Evolutionary conservation across 1,140 invertebrate species (phyloP).

Genomic region (Sycophaga agraensis): DNA sequence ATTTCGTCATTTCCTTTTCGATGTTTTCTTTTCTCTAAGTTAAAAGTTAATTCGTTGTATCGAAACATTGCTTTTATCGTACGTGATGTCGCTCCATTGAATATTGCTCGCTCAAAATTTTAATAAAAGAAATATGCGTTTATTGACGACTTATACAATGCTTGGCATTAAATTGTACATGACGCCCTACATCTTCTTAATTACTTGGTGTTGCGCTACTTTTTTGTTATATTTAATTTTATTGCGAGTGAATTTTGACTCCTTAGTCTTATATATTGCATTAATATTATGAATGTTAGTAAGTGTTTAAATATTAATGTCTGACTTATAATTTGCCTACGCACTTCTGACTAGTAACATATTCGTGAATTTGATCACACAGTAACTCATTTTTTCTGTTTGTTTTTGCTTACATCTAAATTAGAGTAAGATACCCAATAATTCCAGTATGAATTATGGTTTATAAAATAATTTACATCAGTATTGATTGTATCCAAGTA

Average conservation of each 20-base stretch:
- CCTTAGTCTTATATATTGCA: constrained; percentile 23
- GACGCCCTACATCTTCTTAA: constrained; percentile 11
- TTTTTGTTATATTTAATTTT: constrained; percentile 29
- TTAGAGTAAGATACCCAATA: background rate
- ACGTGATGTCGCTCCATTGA: constrained; percentile 43
- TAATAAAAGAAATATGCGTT: constrained; percentile 19
- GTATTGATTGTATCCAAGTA: too few species aligned
- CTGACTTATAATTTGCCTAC: background rate
- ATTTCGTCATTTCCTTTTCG: constrained; percentile 8
- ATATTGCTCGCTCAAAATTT: constrained; percentile 52
- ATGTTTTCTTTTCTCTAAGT: constrained; percentile 8
- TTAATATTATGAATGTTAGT: constrained; percentile 21
- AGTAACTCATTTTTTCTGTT: background rate
- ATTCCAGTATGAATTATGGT: background rate
- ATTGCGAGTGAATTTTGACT: background rate
- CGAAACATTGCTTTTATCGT: constrained; percentile 59
- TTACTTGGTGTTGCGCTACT: constrained; percentile 12
- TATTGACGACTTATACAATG: constrained; percentile 9
- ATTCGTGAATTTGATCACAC: background rate
- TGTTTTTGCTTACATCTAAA: background rate
- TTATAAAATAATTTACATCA: background rate
- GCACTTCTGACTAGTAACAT: background rate
- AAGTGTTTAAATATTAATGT: constrained; percentile 6
- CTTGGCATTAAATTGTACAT: constrained; percentile 27
- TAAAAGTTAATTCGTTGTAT: constrained; percentile 56